A percentile compares a stretch with the other conserved stretches of the same genome.
Evolutionary conservation across 2,113 vertebrate genomes (phyloP).

Genomic region (Cyanistes caeruleus): DNA sequence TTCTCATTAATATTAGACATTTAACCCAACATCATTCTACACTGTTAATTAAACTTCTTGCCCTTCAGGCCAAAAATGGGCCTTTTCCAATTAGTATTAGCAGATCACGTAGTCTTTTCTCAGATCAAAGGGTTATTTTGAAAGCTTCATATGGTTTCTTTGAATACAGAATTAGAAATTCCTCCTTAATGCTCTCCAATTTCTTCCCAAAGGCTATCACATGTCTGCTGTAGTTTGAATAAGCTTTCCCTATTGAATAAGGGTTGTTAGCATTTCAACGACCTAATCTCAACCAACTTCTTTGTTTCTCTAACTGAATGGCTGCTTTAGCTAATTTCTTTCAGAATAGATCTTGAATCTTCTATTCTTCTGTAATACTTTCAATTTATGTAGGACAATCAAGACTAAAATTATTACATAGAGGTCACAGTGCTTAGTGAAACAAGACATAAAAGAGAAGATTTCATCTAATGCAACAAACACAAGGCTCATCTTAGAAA

Average conservation of each 20-base stretch:
- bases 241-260: not conserved
- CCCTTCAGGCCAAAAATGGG: not conserved
- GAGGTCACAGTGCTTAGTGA: not conserved
- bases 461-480: not conserved
- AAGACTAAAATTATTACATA: not conserved
- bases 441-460: not conserved
- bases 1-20: not conserved
- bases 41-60: slow-evolving; percentile 29
- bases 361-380: not conserved
- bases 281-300: not conserved
- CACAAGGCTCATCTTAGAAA: not conserved
- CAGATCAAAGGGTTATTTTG: not conserved
- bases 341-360: not conserved
- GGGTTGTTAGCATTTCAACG: not conserved
- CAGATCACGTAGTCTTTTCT: not conserved
- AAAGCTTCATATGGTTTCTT: not conserved
- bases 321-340: not conserved
- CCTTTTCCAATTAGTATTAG: not conserved
- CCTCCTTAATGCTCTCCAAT: not conserved
- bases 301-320: not conserved
- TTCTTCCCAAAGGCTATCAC: not conserved
- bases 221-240: not conserved
- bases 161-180: not conserved
- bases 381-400: not conserved
- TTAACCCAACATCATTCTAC: not conserved